phyloP scores from a whole-genome alignment of 2,113 vertebrate genomes.

The Amphilophus citrinellus region DNA sequence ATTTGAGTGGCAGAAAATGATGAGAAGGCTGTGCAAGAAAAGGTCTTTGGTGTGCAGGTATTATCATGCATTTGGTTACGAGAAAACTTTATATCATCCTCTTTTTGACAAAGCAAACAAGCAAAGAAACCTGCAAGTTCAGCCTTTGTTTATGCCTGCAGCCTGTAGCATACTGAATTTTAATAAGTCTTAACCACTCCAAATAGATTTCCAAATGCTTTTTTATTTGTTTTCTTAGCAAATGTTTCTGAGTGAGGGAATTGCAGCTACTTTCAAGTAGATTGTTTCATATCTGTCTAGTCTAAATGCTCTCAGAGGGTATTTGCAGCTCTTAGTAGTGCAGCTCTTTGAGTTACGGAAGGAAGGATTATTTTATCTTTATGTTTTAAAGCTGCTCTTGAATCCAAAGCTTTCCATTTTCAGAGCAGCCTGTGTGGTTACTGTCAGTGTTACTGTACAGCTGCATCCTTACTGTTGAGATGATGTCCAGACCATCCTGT shows the following conservation, averaged over 20 bases:
- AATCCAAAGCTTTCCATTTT: background rate
- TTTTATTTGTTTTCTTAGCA: slow-evolving; percentile 45
- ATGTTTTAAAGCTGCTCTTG: slow-evolving; percentile 6
- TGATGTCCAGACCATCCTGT: background rate
- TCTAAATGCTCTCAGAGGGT: slow-evolving; percentile 13
- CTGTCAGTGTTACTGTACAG: background rate
- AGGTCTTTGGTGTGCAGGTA: background rate
- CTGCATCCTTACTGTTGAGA: slow-evolving; percentile 4
- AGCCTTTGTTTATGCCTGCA: slow-evolving; percentile 66
- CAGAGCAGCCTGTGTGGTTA: background rate
- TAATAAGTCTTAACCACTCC: slow-evolving; percentile 41
- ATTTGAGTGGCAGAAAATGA: slow-evolving; percentile 48
- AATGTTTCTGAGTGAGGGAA: slow-evolving; percentile 13
- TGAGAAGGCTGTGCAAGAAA: background rate
- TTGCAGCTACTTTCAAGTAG: slow-evolving; percentile 13
- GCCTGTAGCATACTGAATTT: slow-evolving; percentile 50
- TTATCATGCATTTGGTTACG: background rate
- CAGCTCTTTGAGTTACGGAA: slow-evolving; percentile 19
- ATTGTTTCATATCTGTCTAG: slow-evolving; percentile 3
- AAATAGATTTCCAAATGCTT: slow-evolving; percentile 56
- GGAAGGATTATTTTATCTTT: slow-evolving; percentile 1
- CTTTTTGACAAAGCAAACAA: slow-evolving; percentile 61
- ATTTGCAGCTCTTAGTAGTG: background rate
- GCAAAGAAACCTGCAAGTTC: slow-evolving; percentile 29
- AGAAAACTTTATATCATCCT: slow-evolving; percentile 33